Base-by-base conservation (phyloP, 2,888 invertebrate species). In the Synanthedon vespiformis region DNA sequence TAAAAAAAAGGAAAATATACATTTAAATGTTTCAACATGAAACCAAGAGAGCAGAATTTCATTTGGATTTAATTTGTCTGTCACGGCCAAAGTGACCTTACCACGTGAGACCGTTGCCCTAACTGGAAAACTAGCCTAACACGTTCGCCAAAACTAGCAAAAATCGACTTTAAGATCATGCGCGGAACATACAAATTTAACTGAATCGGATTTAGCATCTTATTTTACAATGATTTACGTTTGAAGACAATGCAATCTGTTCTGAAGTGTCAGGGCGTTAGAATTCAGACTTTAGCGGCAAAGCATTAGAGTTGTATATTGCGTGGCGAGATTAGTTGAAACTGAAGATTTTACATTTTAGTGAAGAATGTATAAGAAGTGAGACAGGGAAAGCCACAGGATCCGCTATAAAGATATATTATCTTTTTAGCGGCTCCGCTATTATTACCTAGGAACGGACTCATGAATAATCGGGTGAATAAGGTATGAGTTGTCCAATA, bases 381-480 rank as follows among this genome's bases (percentile, higher is more conserved):
- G 77, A 80, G 75, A 79, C 80, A 76, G 68, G 77, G 77, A 83
- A 84, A 82, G 82, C 81, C 76, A 68, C 68, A 72, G 76, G 78
- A 80, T 81, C 76, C 74, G 74, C 78, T 85, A 86, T 86, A 86
- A 85, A 86, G 86, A 86, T 82, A 81, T 86, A 85, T 85, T 85
- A n/a, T 86, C 86, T 84, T 86, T 83, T 81, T 84, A 84, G 72
- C 70, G 70, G 72, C 67, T 61, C 68, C 74, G 79, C 72, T 80
- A 74, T 75, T 77, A 80, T 77, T 60, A 71, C 70, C 67, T 68
- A 74, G 77, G 77, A 76, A 79, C 80, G 79, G 80, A 77, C 77
- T 70, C 73, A 67, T 67, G 70, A 5, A 22, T 22, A 22, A 5
- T 22, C 4, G 22, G 5, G 77, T 85, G 34, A 10, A 34, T 1